phyloP scores from a whole-genome alignment of 2,888 invertebrate species.

The Clepsis dumicolana region DNA sequence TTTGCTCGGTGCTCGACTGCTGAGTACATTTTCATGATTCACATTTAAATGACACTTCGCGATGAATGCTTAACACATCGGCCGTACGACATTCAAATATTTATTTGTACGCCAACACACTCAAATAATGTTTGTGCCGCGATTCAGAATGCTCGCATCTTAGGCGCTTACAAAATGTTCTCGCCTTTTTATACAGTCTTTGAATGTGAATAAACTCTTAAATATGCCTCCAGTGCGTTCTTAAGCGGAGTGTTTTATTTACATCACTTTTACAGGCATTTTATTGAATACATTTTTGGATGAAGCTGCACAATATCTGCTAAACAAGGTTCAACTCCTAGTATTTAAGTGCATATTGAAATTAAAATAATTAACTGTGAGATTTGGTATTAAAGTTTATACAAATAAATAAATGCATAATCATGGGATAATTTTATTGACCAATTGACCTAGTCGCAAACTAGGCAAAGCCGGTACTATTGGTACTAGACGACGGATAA shows the following conservation, averaged over 20 bases:
- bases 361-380: no score
- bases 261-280: neutral
- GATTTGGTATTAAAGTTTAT: no score
- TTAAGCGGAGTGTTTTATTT: conserved; percentile 8
- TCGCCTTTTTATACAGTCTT: conserved; percentile 41
- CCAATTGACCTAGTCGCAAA: no score
- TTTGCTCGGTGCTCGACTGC: conserved; percentile 44
- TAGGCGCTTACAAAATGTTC: conserved; percentile 34
- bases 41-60: conserved; percentile 63
- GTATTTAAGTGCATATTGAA: no score
- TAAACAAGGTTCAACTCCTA: no score
- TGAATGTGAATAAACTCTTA: conserved; percentile 33
- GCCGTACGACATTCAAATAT: conserved; percentile 61
- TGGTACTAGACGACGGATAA: no score
- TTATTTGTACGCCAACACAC: conserved; percentile 60
- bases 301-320: neutral
- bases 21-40: conserved; percentile 64
- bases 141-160: conserved; percentile 33
- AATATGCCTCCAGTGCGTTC: conserved; percentile 26
- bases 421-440: no score
- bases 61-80: conserved; percentile 63
- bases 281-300: neutral
- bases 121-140: conserved; percentile 44
- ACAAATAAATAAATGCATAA: no score
- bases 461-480: no score